phyloP scores from a whole-genome alignment of 2,888 invertebrate species.

The Rhopalosiphum nymphaeae region DNA sequence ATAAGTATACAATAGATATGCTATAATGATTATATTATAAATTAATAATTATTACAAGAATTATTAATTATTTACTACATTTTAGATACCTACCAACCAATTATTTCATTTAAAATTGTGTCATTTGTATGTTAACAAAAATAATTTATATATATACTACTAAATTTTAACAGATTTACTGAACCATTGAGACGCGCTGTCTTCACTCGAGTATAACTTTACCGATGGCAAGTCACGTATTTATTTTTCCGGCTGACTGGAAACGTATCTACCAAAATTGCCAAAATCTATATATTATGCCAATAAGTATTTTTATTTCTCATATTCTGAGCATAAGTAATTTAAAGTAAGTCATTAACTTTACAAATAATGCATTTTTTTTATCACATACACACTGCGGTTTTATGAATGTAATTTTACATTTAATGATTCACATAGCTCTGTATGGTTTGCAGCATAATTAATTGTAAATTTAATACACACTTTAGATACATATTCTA shows the following conservation, averaged over 20 bases:
- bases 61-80: background rate
- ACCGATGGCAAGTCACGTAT: background rate
- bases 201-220: background rate
- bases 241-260: background rate
- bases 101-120: background rate
- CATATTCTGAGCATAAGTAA: background rate
- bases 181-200: background rate
- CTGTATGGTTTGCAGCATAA: background rate
- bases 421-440: background rate
- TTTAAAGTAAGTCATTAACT: background rate
- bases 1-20: background rate
- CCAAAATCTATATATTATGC: background rate
- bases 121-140: background rate
- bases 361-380: background rate
- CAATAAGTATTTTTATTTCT: conserved; percentile 22
- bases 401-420: background rate
- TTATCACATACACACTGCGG: background rate
- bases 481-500: background rate
- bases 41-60: background rate
- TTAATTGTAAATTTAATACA: background rate
- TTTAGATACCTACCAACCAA: background rate
- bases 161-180: background rate
- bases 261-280: background rate
- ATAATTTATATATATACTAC: background rate
- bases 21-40: background rate